Conservation (phyloP, 2,888 invertebrate species). For the Kuschelorhynchus macadamiae region DNA sequence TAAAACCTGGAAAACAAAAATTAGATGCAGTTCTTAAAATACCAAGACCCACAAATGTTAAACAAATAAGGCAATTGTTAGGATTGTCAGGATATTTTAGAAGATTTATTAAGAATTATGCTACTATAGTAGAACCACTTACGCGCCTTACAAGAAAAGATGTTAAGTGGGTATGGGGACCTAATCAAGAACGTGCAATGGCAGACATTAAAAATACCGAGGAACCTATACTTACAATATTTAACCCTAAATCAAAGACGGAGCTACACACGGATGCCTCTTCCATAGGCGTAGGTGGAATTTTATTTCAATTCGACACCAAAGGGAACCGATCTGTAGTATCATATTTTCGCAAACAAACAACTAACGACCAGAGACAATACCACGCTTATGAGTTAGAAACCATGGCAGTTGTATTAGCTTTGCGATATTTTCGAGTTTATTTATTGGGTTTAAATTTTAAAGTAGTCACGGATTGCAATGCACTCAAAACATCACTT, state of each 20-base stretch:
- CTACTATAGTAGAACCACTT: too few species aligned
- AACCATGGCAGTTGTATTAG: not conserved
- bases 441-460: constrained; percentile 37
- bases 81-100: too few species aligned
- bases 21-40: too few species aligned
- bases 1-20: constrained; percentile 1
- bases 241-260: constrained; percentile 47
- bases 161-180: too few species aligned
- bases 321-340: not conserved
- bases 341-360: constrained; percentile 10
- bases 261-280: constrained; percentile 53
- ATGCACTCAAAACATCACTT: constrained; percentile 49
- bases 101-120: too few species aligned
- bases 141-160: too few species aligned
- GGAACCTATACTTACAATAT: constrained; percentile 47
- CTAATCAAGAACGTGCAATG: too few species aligned
- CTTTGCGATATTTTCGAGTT: constrained; percentile 38
- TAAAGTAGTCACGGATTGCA: constrained; percentile 53
- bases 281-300: constrained; percentile 36
- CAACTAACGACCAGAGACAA: not conserved
- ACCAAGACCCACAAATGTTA: too few species aligned
- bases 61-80: too few species aligned
- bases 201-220: too few species aligned
- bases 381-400: constrained; percentile 17
- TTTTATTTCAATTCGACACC: not conserved